These are phyloP conservation scores for Lasiurus cinereus DNA, from an alignment of 2,113 vertebrate species.

Conservation along the genomic window DNA sequence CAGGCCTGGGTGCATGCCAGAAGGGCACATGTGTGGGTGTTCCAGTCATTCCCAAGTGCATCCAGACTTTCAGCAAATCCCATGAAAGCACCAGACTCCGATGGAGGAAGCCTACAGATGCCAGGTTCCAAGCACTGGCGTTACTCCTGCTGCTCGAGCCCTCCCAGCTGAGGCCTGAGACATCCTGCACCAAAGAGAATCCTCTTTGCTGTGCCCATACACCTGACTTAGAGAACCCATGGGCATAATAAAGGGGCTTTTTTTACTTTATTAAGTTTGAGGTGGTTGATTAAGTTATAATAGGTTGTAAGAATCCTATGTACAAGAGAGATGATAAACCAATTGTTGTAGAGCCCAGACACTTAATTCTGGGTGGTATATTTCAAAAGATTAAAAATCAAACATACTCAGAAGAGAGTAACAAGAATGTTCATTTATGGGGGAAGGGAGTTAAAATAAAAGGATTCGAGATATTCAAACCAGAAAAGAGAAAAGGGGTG, in stretches of 20 bases:
- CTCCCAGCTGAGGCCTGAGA: background rate
- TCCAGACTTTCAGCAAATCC: background rate
- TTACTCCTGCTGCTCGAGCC: background rate
- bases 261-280: background rate
- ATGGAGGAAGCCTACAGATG: background rate
- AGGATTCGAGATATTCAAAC: background rate
- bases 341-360: constrained; percentile 11
- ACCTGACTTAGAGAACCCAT: constrained; percentile 16
- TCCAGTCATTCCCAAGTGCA: background rate
- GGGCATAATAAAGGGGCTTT: background rate
- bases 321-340: constrained; percentile 2
- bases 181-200: background rate
- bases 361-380: background rate
- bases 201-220: background rate
- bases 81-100: background rate
- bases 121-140: background rate
- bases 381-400: constrained; percentile 52
- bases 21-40: background rate
- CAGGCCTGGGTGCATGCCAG: background rate
- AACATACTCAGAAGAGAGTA: background rate
- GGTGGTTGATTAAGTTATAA: background rate
- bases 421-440: constrained; percentile 30
- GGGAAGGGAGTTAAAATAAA: background rate
- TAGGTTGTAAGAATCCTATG: background rate
- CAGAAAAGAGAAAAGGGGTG: constrained; percentile 20